phyloP scores from a whole-genome alignment of 2,113 vertebrate genomes.

The Gymnarchus niloticus region DNA sequence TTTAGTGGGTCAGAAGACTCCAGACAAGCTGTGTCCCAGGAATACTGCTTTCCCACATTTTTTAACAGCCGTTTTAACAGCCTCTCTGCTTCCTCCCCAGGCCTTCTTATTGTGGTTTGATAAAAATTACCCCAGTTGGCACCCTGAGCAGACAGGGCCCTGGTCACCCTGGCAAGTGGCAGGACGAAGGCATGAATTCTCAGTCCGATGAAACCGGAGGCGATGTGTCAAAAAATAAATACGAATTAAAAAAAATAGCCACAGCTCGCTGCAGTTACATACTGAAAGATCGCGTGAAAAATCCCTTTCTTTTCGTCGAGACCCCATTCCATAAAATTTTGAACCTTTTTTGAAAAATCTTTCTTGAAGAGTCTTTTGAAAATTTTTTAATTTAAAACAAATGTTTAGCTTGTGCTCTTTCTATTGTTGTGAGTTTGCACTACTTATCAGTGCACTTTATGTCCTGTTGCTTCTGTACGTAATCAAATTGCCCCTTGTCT shows the following conservation, averaged over 20 bases:
- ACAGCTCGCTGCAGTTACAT: not conserved
- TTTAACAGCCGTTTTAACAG: constrained; percentile 29
- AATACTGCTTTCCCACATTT: constrained; percentile 45
- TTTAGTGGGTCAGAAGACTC: constrained; percentile 43
- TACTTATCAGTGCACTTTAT: too few species aligned
- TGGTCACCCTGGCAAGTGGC: not conserved
- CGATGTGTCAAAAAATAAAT: not conserved
- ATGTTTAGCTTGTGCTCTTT: not conserved
- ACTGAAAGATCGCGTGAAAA: not conserved
- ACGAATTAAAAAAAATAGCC: not conserved
- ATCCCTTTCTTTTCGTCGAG: not conserved
- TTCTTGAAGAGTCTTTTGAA: too few species aligned
- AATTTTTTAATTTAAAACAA: not conserved
- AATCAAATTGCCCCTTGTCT: not conserved
- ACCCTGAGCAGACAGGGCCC: not conserved
- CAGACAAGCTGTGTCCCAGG: constrained; percentile 35
- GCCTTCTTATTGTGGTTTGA: not conserved
- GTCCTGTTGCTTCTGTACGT: too few species aligned
- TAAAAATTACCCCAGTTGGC: not conserved
- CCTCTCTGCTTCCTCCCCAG: not conserved
- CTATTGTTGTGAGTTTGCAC: too few species aligned
- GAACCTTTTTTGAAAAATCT: too few species aligned
- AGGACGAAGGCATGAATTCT: not conserved
- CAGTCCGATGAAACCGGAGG: not conserved
- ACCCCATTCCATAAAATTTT: not conserved